A percentile compares a stretch with the other conserved stretches of the same genome.
Conservation (phyloP, 2,113 vertebrate species). For the Microcebus ravelobensis region DNA sequence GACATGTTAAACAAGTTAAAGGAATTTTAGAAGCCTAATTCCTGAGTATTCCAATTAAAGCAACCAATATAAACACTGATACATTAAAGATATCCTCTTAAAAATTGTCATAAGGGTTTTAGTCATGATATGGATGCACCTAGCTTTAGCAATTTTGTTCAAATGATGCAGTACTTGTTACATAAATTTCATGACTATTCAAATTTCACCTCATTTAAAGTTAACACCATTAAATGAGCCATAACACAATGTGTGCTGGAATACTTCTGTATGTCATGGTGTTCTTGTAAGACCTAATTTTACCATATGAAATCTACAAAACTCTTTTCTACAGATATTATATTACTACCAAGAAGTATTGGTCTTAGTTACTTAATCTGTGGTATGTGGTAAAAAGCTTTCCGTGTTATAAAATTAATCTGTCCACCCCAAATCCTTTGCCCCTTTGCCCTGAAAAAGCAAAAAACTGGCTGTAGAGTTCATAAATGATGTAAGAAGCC, state of each 20-base stretch:
- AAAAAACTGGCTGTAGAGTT: neutral
- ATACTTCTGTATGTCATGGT: neutral
- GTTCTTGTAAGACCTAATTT: neutral
- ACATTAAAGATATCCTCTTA: neutral
- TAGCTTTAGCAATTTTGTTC: slow-evolving; percentile 6
- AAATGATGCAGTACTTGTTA: neutral
- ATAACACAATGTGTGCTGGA: neutral
- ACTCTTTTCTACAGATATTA: neutral
- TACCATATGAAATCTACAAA: neutral
- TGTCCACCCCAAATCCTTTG: slow-evolving; percentile 8
- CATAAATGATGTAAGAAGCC: neutral
- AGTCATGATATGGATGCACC: neutral
- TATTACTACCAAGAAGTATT: neutral
- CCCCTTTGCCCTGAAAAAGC: neutral
- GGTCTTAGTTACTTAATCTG: neutral
- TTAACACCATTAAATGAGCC: neutral
- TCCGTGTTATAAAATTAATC: neutral
- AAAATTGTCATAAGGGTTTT: neutral
- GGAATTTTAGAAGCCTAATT: slow-evolving; percentile 12
- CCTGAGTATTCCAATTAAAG: neutral
- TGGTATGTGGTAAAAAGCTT: neutral
- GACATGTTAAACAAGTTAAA: neutral
- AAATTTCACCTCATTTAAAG: slow-evolving; percentile 8
- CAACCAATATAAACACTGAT: neutral
- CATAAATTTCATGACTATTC: neutral